These are phyloP conservation scores for Perca schrenkii DNA, from an alignment of 2,113 vertebrate species.

Conservation along the genomic window DNA sequence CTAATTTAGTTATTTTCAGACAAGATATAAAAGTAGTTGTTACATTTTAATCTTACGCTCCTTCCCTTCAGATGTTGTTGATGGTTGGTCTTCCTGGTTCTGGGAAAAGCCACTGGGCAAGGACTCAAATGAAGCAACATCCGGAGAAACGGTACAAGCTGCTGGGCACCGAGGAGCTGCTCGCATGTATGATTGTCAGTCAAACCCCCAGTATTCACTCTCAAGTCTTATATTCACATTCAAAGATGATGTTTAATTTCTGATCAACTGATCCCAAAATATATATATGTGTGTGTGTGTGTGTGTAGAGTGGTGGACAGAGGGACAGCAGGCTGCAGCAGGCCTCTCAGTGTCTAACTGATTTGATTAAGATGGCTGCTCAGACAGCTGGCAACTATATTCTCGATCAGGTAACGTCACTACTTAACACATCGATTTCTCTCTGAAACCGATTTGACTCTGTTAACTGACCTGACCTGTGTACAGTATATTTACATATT, in stretches of 20 bases:
- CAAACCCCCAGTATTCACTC: conserved; percentile 1
- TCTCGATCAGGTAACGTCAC: conserved; percentile 89
- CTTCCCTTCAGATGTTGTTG: conserved; percentile 84
- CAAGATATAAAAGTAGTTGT: neutral
- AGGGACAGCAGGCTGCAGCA: conserved; percentile 86
- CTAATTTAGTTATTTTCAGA: neutral
- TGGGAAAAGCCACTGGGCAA: conserved; percentile 91
- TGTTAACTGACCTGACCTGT: neutral
- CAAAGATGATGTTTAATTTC: neutral
- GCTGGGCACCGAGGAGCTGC: conserved; percentile 87
- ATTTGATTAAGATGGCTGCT: conserved; percentile 89
- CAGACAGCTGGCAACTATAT: conserved; percentile 90
- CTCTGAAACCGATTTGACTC: neutral
- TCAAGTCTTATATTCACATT: neutral
- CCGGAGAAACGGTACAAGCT: conserved; percentile 87
- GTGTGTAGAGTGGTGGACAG: conserved; percentile 72
- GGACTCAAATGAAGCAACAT: conserved; percentile 84
- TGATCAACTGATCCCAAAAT: conserved; percentile 1
- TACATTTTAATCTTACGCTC: fast-evolving
- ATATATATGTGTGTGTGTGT: conserved; percentile 1
- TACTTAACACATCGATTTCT: neutral
- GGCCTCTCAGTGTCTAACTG: conserved; percentile 90
- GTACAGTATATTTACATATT: neutral
- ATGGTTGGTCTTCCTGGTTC: conserved; percentile 92
- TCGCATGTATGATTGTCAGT: conserved; percentile 89